Base-by-base conservation (phyloP, 2,888 invertebrate genomes). In the Atherix ibis region DNA sequence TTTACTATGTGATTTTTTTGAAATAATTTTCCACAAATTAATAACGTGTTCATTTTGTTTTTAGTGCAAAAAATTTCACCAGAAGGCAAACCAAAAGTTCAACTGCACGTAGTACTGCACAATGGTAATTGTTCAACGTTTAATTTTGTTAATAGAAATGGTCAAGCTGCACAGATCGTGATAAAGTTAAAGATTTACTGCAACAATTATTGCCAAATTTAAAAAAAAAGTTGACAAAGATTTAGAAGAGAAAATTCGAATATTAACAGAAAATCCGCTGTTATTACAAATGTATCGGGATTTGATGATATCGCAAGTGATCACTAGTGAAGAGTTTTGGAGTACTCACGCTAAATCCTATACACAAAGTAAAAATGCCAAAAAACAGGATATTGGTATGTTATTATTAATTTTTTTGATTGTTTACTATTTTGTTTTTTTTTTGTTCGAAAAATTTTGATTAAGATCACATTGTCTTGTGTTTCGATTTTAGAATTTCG, bases 251-350 rank as follows among this genome's bases (percentile, higher is more conserved):
- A 91, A 91, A 57, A 85, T 85, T 60, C 83, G 85, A 50, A 67
- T 94, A 50, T 62, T 97, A 27, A 78, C 84, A 27, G 80, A 89
- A 47, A 85, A 95, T 68, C 92, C 92, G 4, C 76, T 79, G 40
- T 63, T 97, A 34, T 73, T 91, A 51, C 88, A 92, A 65, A 68
- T 98, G 41, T 98, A 99, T 59, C 85, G 88, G 64, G 95, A 97
- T 64, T 71, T 98, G 49, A 98, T 99, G 12, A 89, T 89, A 57
- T 87, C 91, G 26, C 84, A 91, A 61, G 87, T 99, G 27, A 77
- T 99, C 44, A 79, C 85, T 28, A 83, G 95, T 35, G 95, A 97
- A 56, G 97, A 98, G 58, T 99, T 99, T 65, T 99, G 98, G 98
- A 73, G 79, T 31, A 83, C 83, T 43, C 84, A 89, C 50, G 88